phyloP scores from a whole-genome alignment of 1,140 invertebrate genomes.

The Lerema accius region DNA sequence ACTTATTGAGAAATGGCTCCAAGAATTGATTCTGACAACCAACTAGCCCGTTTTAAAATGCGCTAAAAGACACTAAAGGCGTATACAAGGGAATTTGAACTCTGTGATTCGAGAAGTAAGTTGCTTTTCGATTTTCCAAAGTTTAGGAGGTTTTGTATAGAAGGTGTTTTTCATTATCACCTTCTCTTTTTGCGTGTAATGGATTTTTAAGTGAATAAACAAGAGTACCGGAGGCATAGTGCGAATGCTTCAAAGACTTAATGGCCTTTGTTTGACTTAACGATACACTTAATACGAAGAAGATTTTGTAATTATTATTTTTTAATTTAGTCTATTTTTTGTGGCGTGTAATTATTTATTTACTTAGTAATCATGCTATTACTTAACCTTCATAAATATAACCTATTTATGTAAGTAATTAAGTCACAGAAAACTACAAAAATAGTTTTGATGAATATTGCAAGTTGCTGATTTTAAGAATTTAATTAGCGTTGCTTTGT shows the following conservation, averaged over 20 bases:
- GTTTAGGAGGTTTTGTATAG: slow-evolving; percentile 44
- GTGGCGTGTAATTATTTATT: too few relatives aligned
- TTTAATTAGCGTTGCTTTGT: too few relatives aligned
- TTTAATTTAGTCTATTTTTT: too few relatives aligned
- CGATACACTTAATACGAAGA: not conserved
- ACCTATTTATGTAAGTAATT: too few relatives aligned
- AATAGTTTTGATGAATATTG: too few relatives aligned
- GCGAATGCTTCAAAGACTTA: slow-evolving; percentile 33
- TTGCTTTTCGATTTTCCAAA: slow-evolving; percentile 29
- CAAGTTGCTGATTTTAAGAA: too few relatives aligned
- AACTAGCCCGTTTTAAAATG: slow-evolving; percentile 63
- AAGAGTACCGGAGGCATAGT: slow-evolving; percentile 52
- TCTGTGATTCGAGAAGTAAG: slow-evolving; percentile 18
- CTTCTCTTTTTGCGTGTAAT: slow-evolving; percentile 74
- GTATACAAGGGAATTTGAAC: slow-evolving; percentile 35
- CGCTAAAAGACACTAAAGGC: slow-evolving; percentile 54
- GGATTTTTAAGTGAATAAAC: slow-evolving; percentile 80
- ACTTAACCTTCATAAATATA: too few relatives aligned
- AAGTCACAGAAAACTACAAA: too few relatives aligned
- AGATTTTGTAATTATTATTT: not conserved
- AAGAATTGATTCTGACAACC: slow-evolving; percentile 72
- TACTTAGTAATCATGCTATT: too few relatives aligned
- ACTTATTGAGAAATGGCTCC: slow-evolving; percentile 76
- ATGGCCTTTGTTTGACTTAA: slow-evolving; percentile 1
- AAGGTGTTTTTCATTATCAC: slow-evolving; percentile 70